Evolutionary conservation across 2,888 invertebrate genomes (phyloP).

Genomic region (Amblyjoppa fuscipennis): DNA sequence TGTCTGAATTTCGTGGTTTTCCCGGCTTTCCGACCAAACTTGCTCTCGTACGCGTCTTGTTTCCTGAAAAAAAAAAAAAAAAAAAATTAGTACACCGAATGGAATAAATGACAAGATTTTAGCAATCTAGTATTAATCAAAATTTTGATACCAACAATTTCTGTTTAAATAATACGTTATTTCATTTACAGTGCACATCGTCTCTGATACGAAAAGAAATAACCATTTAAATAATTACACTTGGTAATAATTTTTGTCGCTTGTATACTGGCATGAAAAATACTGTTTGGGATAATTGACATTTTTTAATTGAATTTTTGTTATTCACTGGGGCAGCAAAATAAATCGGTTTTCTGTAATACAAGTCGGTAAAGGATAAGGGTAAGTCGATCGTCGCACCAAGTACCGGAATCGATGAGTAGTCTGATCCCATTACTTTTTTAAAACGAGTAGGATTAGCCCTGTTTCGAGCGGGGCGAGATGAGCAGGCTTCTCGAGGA

Average conservation of each 20-base stretch:
- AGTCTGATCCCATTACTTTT: slow-evolving; percentile 66
- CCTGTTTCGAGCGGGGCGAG: slow-evolving; percentile 47
- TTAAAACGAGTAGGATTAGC: slow-evolving; percentile 67
- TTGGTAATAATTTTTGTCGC: too few species aligned
- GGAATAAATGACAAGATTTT: background rate
- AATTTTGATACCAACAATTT: too few species aligned
- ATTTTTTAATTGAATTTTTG: background rate
- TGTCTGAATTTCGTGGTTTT: slow-evolving; percentile 64
- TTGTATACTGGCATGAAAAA: background rate
- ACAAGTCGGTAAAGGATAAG: slow-evolving; percentile 41
- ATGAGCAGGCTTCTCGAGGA: slow-evolving; percentile 58
- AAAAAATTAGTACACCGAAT: background rate
- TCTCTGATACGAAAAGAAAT: too few species aligned
- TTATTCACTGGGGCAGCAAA: background rate
- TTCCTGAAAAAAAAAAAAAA: background rate
- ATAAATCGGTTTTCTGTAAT: slow-evolving; percentile 10
- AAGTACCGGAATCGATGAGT: slow-evolving; percentile 68
- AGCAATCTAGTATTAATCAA: background rate
- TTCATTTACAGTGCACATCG: too few species aligned
- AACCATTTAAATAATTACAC: too few species aligned
- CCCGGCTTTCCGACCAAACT: slow-evolving; percentile 68
- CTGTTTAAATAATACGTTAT: too few species aligned
- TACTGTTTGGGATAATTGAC: too few species aligned
- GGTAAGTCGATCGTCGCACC: slow-evolving; percentile 61
- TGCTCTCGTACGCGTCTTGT: background rate